Evolutionary conservation across 2,797 vertebrate genomes (phyloP), one percentile per base, ranked within the genome.

Genomic region (Danio kyathit): DNA sequence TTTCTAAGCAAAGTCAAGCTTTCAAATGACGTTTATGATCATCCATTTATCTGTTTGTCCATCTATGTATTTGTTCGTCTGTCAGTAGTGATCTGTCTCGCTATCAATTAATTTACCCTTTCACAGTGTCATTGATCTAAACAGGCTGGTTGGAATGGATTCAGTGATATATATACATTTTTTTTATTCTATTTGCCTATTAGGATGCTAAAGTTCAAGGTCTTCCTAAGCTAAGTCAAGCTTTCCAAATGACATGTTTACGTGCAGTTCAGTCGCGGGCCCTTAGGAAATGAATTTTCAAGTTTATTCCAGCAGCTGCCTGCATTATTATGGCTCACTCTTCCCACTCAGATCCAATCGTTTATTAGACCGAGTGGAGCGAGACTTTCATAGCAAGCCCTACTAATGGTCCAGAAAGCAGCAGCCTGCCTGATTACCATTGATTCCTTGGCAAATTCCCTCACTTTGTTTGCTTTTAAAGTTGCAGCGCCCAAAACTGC

Each of bases 381-480:
- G 14, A 52, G 46, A 29, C 70, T 77, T 81, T 83, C 71, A 57
- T 67, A 65, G 80, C 70, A 76, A 59, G 74, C 49, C 16, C 72
- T 49, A 70, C 69, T 85, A 87, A 86, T 85, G 73, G 79, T 84
- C 74, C 71, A 76, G 70, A 76, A 76, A 86, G 76, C 80, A 59
- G 21, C 52, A 73, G 79, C 8, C 70, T 81, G 78, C 79, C 61
- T 84, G 76, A 88, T 90, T 86, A 89, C 74, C 84, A 77, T 80
- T 80, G 87, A 88, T 88, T 89, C 85, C 65, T 73, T 69, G 77
- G 69, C 73, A 86, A 83, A 80, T 80, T 72, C 73, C 67, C 76
- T 44, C 56, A 76, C 80, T 87, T 82, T 86, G 86, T 86, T 87
- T 87, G 83, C 84, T 84, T 88, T 87, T 80, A 86, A 83, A 84